These are phyloP conservation scores for Ciona savignyi DNA, from an alignment of 23 tunicate species.

Conservation along the genomic window DNA sequence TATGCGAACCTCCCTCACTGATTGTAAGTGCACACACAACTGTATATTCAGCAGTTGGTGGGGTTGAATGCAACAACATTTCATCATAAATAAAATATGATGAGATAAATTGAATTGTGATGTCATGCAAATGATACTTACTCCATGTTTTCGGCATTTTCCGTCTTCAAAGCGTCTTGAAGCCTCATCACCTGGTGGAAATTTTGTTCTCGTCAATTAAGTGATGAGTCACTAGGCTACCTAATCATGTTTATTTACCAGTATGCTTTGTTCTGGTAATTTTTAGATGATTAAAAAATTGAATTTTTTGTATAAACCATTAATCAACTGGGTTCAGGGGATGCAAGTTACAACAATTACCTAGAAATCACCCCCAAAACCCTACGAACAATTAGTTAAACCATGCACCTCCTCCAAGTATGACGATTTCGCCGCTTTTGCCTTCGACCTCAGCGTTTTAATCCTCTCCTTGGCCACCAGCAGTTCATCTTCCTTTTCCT, in stretches of 20 bases:
- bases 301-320: no score
- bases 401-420: constrained; percentile 24
- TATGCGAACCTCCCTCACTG: no score
- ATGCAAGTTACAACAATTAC: not conserved
- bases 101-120: no score
- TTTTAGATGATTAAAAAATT: no score
- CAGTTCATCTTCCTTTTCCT: constrained; percentile 37
- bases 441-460: constrained; percentile 15
- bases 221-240: not conserved
- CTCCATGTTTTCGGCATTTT: constrained; percentile 7
- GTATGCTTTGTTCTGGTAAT: no score
- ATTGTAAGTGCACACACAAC: no score
- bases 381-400: not conserved
- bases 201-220: not conserved
- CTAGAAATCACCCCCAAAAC: not conserved
- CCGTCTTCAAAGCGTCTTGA: constrained; percentile 20
- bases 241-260: no score
- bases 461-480: constrained; percentile 5
- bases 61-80: no score
- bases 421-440: constrained; percentile 28
- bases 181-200: constrained; percentile 14
- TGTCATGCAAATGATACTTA: no score
- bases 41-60: no score
- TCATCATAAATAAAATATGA: no score
- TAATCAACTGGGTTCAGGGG: not conserved